Base-by-base conservation (phyloP, 2,113 vertebrate species). In the Tragulus kanchil region DNA sequence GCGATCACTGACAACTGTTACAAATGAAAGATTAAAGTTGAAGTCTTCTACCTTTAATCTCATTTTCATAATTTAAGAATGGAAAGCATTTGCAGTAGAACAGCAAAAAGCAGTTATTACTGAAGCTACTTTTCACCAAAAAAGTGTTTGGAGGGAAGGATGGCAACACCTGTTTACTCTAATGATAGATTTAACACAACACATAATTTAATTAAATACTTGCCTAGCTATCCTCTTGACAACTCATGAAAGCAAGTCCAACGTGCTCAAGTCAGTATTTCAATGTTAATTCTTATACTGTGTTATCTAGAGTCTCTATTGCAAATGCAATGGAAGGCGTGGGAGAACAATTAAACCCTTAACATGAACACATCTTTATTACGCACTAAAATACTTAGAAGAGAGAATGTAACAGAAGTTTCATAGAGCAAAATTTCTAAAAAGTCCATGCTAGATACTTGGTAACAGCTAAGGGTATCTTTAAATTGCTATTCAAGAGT, bases 101-200 rank as follows among this genome's bases (percentile, higher is more conserved):
- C 26, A 96, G 8, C 93, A 75, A 84, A 21, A 21, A 95, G 36
- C 11, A 93, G 93, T 31, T 92, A n/a, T 83, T 93, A 96, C 61
- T 87, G 91, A 97, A 92, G 45, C 25, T 94, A 93, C 92, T 83
- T 97, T 97, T 94, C 93, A 94, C 45, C 95, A 71, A 54, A 64
- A 7, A 71, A 36, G 31, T 84, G 2, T 62, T 92, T 94, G 36
- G 16, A 91, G 94, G 67, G 59, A 50, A 36, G 73, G 48, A 21
- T 6, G 92, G 58, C 36, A 93, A 87, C 21, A 90, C 78, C 23
- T 93, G 62, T 64, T 95, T 26, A 96, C 94, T 97, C 93, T 94
- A 97, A 96, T 50, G 15, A 15, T 9, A 64, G 85, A 19, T 91
- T 97, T 96, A 97, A 98, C 6, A 42, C 7, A 98, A 97, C 84